These are phyloP conservation scores for Rhamphomyia laevipes DNA, from an alignment of 2,888 invertebrate genomes.

Conservation along the genomic window DNA sequence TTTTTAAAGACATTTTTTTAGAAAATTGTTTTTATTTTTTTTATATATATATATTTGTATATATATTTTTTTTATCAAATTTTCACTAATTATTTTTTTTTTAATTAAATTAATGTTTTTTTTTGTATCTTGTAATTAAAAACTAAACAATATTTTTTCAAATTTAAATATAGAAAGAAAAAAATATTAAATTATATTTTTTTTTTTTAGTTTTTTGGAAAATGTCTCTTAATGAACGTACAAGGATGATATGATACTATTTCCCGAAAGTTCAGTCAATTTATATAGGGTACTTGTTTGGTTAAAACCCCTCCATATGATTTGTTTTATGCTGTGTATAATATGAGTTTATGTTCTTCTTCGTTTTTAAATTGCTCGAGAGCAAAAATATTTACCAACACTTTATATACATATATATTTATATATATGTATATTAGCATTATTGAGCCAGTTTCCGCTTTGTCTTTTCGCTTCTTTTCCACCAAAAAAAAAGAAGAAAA, in stretches of 20 bases:
- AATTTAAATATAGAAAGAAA: not conserved
- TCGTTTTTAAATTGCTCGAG: constrained; percentile 6
- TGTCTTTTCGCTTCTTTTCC: too few relatives aligned
- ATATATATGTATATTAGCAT: too few relatives aligned
- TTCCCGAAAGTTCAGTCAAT: constrained; percentile 38
- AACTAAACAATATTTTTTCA: constrained; percentile 8
- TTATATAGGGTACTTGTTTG: constrained; percentile 34
- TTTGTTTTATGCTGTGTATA: constrained; percentile 10
- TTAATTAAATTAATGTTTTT: constrained; percentile 9
- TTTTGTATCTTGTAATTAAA: constrained; percentile 7
- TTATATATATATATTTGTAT: constrained; percentile 7
- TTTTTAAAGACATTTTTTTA: constrained; percentile 18
- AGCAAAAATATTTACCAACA: too few relatives aligned
- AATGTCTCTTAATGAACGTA: constrained; percentile 37
- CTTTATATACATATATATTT: too few relatives aligned
- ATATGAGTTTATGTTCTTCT: constrained; percentile 8
- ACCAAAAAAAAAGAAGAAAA: too few relatives aligned
- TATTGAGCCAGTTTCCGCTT: too few relatives aligned
- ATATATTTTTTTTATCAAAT: not conserved
- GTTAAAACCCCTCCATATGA: constrained; percentile 18
- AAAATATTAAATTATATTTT: constrained; percentile 9
- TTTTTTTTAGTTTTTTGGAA: constrained; percentile 15
- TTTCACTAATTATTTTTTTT: constrained; percentile 4
- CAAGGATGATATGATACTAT: constrained; percentile 41
- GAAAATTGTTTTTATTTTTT: constrained; percentile 13